Percentiles rank a stretch among this genome's conserved stretches.
phyloP scores from a whole-genome alignment of 2,888 invertebrate genomes.

The Agrochola lota region DNA sequence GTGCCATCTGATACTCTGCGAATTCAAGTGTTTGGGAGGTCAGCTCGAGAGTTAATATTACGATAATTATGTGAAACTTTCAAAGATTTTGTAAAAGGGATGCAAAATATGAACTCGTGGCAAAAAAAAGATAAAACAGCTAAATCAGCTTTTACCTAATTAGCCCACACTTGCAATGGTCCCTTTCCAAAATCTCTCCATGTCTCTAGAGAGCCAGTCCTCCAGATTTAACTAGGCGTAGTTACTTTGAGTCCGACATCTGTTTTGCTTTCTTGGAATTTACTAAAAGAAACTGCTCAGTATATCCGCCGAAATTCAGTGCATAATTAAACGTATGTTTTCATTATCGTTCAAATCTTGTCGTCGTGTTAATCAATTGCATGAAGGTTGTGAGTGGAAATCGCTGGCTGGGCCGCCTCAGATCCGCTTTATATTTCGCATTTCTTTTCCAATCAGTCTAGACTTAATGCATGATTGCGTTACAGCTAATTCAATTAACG shows the following conservation, averaged over 20 bases:
- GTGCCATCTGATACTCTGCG: constrained; percentile 4
- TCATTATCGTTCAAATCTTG: constrained; percentile 6
- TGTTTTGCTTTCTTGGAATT: constrained; percentile 24
- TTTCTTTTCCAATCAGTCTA: too few relatives aligned
- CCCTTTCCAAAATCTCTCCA: constrained; percentile 11
- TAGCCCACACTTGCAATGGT: not conserved
- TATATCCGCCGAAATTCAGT: constrained; percentile 1
- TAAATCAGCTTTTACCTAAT: constrained; percentile 18
- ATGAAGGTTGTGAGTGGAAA: constrained; percentile 13
- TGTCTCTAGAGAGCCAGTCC: constrained; percentile 6
- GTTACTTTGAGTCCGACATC: constrained; percentile 2
- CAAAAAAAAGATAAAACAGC: not conserved
- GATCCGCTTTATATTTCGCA: constrained; percentile 37
- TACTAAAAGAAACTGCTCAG: not conserved
- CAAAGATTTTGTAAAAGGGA: not conserved
- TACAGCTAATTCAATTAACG: constrained; percentile 49
- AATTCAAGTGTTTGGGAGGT: not conserved
- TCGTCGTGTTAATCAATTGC: constrained; percentile 27
- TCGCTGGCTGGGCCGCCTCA: constrained; percentile 9
- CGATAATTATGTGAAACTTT: not conserved
- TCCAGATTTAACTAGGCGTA: constrained; percentile 34
- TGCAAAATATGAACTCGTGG: not conserved
- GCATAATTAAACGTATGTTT: constrained; percentile 2
- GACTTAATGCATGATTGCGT: constrained; percentile 37
- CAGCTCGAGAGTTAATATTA: not conserved